Conservation (phyloP, 2,888 invertebrate species). For the Dione vanillae region DNA sequence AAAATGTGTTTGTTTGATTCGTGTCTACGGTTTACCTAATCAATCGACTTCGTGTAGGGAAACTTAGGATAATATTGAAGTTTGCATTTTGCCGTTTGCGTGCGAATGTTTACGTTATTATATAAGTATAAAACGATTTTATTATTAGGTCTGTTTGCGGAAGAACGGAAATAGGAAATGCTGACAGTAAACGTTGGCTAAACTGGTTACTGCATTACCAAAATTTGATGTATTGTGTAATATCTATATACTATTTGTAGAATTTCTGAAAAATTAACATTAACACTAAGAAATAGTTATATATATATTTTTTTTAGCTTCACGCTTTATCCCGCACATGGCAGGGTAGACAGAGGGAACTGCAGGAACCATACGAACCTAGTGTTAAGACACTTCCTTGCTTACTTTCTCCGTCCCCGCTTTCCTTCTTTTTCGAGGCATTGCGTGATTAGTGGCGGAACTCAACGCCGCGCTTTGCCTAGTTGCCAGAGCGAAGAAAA, state of each 20-base stretch:
- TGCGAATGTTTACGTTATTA: conserved; percentile 34
- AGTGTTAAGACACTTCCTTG: too few relatives aligned
- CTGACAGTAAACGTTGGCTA: conserved; percentile 5
- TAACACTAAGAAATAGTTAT: too few relatives aligned
- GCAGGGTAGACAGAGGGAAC: too few relatives aligned
- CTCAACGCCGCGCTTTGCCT: too few relatives aligned
- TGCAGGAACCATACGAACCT: too few relatives aligned
- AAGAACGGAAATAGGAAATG: conserved; percentile 43
- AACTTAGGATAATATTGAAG: conserved; percentile 24
- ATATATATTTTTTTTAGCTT: too few relatives aligned
- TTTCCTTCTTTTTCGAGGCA: too few relatives aligned
- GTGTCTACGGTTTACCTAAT: background rate
- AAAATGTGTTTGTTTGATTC: background rate
- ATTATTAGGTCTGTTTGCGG: conserved; percentile 40
- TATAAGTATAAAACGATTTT: conserved; percentile 34
- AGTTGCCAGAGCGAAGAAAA: too few relatives aligned
- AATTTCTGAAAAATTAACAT: too few relatives aligned
- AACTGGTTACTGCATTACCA: background rate
- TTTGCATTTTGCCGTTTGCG: conserved; percentile 24
- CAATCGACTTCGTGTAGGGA: conserved; percentile 25
- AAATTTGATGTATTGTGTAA: background rate
- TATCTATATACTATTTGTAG: background rate
- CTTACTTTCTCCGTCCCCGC: too few relatives aligned
- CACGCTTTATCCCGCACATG: too few relatives aligned
- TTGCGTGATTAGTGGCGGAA: too few relatives aligned